Conservation (phyloP, 1,140 invertebrate genomes). For the Bombus impatiens region DNA sequence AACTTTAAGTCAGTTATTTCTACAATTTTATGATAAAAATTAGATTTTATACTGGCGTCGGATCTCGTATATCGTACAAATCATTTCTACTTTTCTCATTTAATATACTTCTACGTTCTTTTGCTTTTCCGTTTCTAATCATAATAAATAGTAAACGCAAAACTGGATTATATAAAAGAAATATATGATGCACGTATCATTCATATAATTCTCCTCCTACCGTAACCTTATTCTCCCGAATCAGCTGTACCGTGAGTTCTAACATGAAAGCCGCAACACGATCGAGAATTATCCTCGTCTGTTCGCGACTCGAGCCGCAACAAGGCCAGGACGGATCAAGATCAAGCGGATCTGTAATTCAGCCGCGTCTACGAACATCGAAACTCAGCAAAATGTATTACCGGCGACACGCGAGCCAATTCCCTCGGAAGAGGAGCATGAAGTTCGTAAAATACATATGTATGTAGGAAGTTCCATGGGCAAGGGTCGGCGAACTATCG, state of each 20-base stretch:
- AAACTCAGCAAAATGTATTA: constrained; percentile 21
- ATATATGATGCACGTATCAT: too few species aligned
- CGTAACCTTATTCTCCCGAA: not conserved
- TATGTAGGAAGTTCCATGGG: not conserved
- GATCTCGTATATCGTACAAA: too few species aligned
- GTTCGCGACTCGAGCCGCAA: not conserved
- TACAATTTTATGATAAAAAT: not conserved
- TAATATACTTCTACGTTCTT: too few species aligned
- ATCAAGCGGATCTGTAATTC: constrained; percentile 5
- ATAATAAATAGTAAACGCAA: too few species aligned
- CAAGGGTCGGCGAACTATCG: constrained; percentile 41
- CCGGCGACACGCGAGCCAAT: constrained; percentile 35
- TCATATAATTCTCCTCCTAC: too few species aligned
- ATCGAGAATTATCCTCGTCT: not conserved
- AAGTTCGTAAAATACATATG: constrained; percentile 25
- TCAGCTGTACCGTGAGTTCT: not conserved
- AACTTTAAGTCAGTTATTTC: not conserved
- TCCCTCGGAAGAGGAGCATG: not conserved
- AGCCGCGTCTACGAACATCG: constrained; percentile 1
- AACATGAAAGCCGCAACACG: not conserved
- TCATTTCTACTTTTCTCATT: too few species aligned
- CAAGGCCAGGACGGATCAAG: not conserved
- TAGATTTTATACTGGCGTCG: too few species aligned
- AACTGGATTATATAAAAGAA: too few species aligned
- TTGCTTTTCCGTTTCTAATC: too few species aligned